These are phyloP conservation scores for Climacteris rufus DNA, from an alignment of 2,113 vertebrate genomes.

Conservation along the genomic window DNA sequence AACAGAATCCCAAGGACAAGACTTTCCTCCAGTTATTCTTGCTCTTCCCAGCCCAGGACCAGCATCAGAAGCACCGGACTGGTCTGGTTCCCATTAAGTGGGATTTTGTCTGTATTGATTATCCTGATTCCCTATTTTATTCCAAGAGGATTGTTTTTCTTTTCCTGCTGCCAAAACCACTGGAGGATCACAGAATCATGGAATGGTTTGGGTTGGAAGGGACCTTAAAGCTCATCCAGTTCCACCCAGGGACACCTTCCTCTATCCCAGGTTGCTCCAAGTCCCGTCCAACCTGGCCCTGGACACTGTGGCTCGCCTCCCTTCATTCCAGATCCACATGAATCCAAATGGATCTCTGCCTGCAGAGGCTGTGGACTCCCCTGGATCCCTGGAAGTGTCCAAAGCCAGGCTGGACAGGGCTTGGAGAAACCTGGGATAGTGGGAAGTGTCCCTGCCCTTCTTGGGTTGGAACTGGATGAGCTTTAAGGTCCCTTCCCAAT, in stretches of 20 bases:
- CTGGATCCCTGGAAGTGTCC: neutral
- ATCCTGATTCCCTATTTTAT: neutral
- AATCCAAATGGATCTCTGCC: neutral
- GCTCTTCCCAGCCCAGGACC: neutral
- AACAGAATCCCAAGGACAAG: neutral
- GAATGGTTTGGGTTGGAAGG: no score
- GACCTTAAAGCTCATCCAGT: no score
- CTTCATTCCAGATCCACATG: no score
- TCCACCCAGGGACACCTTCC: no score
- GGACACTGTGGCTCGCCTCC: neutral
- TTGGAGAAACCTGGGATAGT: neutral
- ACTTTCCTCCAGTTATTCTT: neutral
- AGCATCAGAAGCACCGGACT: rapidly evolving
- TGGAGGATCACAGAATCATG: neutral
- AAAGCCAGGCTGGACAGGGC: no score
- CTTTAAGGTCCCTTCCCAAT: neutral
- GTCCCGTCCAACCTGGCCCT: no score
- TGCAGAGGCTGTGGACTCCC: neutral
- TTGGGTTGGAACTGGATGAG: neutral
- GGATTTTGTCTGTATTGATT: neutral
- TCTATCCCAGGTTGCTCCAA: no score
- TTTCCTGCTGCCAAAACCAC: neutral
- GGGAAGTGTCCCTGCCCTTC: neutral
- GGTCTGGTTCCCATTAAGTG: neutral
- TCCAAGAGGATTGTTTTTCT: neutral